Percentiles rank a stretch among this genome's conserved stretches.
Evolutionary conservation across 2,797 vertebrate species (phyloP).

Genomic region (Danio tinwini): DNA sequence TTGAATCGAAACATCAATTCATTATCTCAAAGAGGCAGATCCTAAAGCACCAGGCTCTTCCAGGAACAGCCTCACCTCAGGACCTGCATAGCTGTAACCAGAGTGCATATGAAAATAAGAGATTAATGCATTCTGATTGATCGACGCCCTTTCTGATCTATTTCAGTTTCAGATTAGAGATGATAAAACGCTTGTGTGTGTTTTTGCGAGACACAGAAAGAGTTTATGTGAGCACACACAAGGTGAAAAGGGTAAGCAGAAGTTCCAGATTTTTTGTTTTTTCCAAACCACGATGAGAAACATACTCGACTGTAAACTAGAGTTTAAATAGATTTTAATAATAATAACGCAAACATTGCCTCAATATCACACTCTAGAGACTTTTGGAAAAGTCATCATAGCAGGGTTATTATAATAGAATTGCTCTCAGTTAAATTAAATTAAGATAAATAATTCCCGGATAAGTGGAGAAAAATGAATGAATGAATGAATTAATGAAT

Average conservation of each 20-base stretch:
- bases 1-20: slow-evolving; percentile 85
- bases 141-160: slow-evolving; percentile 60
- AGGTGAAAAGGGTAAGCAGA: not conserved
- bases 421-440: too few species aligned
- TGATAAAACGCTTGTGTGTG: slow-evolving; percentile 39
- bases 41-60: slow-evolving; percentile 63
- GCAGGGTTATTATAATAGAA: too few species aligned
- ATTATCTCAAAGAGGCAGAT: slow-evolving; percentile 79
- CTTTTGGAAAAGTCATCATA: too few species aligned
- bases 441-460: too few species aligned
- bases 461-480: too few species aligned
- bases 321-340: not conserved
- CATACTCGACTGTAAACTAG: not conserved
- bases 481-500: too few species aligned
- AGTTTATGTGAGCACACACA: slow-evolving; percentile 5
- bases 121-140: slow-evolving; percentile 70
- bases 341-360: not conserved
- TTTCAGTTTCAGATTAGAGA: slow-evolving; percentile 43
- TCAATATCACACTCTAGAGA: too few species aligned
- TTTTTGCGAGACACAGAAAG: slow-evolving; percentile 1
- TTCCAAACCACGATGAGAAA: not conserved
- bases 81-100: slow-evolving; percentile 65
- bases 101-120: slow-evolving; percentile 72
- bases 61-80: slow-evolving; percentile 76
- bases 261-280: not conserved